These are phyloP conservation scores for Pocillopora grandis DNA, from an alignment of 92 coral and sea anemone species.

Conservation along the genomic window DNA sequence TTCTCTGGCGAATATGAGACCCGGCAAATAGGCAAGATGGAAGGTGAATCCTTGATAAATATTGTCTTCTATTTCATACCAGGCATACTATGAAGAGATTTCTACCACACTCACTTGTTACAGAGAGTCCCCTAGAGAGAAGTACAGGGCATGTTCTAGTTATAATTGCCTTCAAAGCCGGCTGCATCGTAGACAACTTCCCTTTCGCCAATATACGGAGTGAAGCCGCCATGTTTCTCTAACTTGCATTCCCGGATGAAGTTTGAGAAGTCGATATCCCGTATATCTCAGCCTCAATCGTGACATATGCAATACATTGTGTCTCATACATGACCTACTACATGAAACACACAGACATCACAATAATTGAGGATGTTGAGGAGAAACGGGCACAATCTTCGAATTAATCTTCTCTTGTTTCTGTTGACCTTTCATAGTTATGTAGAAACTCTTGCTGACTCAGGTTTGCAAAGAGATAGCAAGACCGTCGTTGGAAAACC, in stretches of 20 bases:
- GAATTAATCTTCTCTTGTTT: neutral
- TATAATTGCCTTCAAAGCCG: slow-evolving; percentile 12
- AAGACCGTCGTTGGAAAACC: slow-evolving; percentile 43
- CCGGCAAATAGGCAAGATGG: neutral
- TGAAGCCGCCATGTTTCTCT: slow-evolving; percentile 38
- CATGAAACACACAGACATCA: too few relatives aligned
- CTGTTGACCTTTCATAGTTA: neutral
- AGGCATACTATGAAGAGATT: neutral
- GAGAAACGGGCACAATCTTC: neutral
- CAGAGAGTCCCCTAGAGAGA: slow-evolving; percentile 31
- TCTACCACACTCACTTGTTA: slow-evolving; percentile 15
- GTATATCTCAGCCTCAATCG: slow-evolving; percentile 24
- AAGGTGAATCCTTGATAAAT: neutral
- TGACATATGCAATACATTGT: neutral
- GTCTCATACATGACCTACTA: neutral
- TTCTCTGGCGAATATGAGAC: neutral
- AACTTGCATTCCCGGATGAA: neutral
- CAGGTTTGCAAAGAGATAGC: slow-evolving; percentile 20
- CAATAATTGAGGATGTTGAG: neutral
- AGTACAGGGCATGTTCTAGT: slow-evolving; percentile 4
- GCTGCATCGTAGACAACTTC: slow-evolving; percentile 33
- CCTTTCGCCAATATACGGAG: slow-evolving; percentile 38
- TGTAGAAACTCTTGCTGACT: slow-evolving; percentile 8
- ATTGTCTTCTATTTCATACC: neutral
- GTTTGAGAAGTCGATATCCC: slow-evolving; percentile 6